A percentile compares a stretch with the other conserved stretches of the same genome.
These are phyloP conservation scores for Heliconius ethilla DNA, from an alignment of 2,888 invertebrate species.

Conservation along the genomic window DNA sequence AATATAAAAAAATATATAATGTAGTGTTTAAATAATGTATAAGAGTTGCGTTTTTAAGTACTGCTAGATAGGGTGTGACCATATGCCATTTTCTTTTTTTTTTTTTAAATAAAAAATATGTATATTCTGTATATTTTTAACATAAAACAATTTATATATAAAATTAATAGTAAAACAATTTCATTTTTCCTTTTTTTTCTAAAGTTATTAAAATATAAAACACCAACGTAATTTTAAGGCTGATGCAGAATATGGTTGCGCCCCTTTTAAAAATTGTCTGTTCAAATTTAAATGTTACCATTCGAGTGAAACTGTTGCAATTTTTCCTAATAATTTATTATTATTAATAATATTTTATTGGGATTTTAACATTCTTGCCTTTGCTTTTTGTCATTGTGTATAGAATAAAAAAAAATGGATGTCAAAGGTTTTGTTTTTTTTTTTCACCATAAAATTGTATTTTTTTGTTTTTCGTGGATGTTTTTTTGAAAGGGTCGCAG, in stretches of 20 bases:
- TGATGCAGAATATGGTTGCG: slow-evolving; percentile 28
- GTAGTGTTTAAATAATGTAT: slow-evolving; percentile 15
- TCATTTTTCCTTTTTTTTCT: neutral
- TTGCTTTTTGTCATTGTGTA: neutral
- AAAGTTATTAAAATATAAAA: neutral
- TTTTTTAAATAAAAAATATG: neutral
- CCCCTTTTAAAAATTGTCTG: slow-evolving; percentile 31
- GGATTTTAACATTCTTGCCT: slow-evolving; percentile 12
- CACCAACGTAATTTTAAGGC: slow-evolving; percentile 18
- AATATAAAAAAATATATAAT: slow-evolving; percentile 16
- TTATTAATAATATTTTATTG: neutral
- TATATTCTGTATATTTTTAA: neutral
- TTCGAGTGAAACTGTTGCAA: slow-evolving; percentile 38
- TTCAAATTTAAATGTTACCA: slow-evolving; percentile 40
- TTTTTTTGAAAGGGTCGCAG: neutral
- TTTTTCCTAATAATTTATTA: slow-evolving; percentile 14
- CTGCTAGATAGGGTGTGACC: slow-evolving; percentile 33
- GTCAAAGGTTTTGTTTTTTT: neutral
- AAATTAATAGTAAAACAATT: neutral
- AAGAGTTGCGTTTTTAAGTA: slow-evolving; percentile 33
- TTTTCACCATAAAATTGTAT: neutral
- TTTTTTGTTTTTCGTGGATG: neutral
- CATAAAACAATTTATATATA: neutral
- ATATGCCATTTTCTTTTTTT: neutral
- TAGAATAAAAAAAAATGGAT: slow-evolving; percentile 10